Percentiles rank a stretch among this genome's conserved stretches.
These are phyloP conservation scores for Megalops atlanticus DNA, from an alignment of 2,113 vertebrate genomes.

Conservation along the genomic window DNA sequence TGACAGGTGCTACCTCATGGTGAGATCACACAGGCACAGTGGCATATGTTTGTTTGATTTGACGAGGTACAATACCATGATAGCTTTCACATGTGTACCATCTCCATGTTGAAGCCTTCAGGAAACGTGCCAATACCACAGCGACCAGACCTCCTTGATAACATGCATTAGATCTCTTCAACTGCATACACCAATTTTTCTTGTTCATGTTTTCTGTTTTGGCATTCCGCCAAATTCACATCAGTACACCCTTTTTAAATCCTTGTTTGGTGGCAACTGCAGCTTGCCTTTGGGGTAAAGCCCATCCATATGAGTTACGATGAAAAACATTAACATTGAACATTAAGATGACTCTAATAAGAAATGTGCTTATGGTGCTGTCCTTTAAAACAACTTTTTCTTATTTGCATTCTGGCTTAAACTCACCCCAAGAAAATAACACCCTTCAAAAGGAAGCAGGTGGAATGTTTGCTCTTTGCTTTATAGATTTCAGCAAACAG, in stretches of 20 bases:
- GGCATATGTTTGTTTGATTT: no score
- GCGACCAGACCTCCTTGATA: background rate
- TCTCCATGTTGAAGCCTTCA: no score
- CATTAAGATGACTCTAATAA: background rate
- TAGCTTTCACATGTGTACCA: no score
- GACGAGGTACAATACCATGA: no score
- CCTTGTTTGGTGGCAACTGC: background rate
- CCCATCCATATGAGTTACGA: background rate
- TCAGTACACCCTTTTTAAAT: background rate
- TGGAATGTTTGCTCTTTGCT: background rate
- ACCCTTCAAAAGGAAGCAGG: background rate
- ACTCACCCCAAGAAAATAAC: background rate
- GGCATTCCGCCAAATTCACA: background rate
- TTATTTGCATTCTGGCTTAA: background rate
- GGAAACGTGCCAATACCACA: background rate
- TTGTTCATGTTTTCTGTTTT: background rate
- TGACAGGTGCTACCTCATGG: no score
- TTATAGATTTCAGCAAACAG: background rate
- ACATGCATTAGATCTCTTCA: background rate
- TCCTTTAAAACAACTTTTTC: background rate
- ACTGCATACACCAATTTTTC: background rate
- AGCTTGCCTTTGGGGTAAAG: background rate
- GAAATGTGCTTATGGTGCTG: background rate
- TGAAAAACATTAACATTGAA: background rate
- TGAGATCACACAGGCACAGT: no score